Conservation (phyloP, 1,140 invertebrate genomes). For the Zophobas morio region DNA sequence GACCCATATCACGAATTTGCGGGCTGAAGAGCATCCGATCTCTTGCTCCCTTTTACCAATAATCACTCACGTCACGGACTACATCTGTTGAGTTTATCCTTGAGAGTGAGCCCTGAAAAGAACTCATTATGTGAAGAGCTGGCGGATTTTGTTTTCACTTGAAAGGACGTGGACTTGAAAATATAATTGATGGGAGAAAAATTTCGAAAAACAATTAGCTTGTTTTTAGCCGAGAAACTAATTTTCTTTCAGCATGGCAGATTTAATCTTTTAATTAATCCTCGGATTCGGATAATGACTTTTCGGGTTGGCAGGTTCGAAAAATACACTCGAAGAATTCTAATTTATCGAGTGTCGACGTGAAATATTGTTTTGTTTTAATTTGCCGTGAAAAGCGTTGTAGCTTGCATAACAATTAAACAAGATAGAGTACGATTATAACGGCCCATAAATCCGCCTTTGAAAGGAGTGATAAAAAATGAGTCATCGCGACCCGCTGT, state of each 20-base stretch:
- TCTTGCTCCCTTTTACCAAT: conserved; percentile 16
- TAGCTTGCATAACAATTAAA: conserved; percentile 5
- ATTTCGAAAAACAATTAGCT: conserved; percentile 18
- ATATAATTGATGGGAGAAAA: conserved; percentile 12
- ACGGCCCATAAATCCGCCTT: neutral
- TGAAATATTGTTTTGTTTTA: neutral
- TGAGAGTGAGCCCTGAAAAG: conserved; percentile 10
- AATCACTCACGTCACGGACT: conserved; percentile 13
- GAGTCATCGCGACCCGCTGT: neutral
- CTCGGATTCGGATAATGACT: conserved; percentile 11
- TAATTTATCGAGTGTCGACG: conserved; percentile 24
- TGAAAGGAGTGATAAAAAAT: conserved; percentile 1
- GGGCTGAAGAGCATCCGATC: conserved; percentile 9
- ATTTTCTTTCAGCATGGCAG: conserved; percentile 16
- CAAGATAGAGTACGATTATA: neutral
- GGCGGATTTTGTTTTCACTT: conserved; percentile 8
- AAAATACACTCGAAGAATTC: neutral
- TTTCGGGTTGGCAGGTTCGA: conserved; percentile 1
- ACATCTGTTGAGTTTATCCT: conserved; percentile 12
- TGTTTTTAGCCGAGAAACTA: conserved; percentile 1
- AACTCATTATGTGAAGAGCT: conserved; percentile 25
- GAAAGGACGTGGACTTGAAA: conserved; percentile 19
- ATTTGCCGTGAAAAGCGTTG: conserved; percentile 6
- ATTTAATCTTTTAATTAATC: conserved; percentile 37
- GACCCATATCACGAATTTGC: conserved; percentile 6